Conservation (phyloP, 2,113 vertebrate species). For the Gasterosteus aculeatus region DNA sequence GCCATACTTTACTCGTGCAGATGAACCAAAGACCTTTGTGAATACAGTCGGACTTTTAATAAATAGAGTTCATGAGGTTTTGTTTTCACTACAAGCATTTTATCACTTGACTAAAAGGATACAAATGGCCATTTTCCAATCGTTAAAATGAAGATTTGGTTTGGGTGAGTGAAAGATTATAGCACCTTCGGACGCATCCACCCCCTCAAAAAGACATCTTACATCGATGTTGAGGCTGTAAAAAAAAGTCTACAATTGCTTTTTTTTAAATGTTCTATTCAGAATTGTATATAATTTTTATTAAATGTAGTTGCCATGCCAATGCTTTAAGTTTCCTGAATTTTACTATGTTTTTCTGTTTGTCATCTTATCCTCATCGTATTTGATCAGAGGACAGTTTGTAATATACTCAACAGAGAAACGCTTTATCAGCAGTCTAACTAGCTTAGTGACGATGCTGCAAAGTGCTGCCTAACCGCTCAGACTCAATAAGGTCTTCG, state of each 20-base stretch:
- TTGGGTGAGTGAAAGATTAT: neutral
- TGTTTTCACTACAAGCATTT: neutral
- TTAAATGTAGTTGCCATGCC: neutral
- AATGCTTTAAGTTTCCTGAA: neutral
- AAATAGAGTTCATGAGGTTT: neutral
- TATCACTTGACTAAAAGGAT: neutral
- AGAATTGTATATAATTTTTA: neutral
- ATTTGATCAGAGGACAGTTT: neutral
- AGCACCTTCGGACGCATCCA: neutral
- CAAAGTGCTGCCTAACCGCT: constrained; percentile 40
- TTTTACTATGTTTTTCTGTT: neutral
- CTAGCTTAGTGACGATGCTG: neutral
- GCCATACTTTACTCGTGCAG: constrained; percentile 27
- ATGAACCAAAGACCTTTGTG: constrained; percentile 13
- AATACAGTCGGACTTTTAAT: neutral
- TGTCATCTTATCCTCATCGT: neutral
- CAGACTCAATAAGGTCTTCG: constrained; percentile 68
- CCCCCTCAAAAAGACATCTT: neutral
- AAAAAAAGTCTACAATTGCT: neutral
- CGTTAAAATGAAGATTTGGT: neutral
- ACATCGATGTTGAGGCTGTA: neutral
- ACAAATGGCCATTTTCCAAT: constrained; percentile 1
- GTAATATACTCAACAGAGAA: neutral
- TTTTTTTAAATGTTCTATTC: neutral
- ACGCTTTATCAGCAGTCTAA: neutral